Conservation (phyloP, 2,113 vertebrate genomes). For the Hydropotes inermis region DNA sequence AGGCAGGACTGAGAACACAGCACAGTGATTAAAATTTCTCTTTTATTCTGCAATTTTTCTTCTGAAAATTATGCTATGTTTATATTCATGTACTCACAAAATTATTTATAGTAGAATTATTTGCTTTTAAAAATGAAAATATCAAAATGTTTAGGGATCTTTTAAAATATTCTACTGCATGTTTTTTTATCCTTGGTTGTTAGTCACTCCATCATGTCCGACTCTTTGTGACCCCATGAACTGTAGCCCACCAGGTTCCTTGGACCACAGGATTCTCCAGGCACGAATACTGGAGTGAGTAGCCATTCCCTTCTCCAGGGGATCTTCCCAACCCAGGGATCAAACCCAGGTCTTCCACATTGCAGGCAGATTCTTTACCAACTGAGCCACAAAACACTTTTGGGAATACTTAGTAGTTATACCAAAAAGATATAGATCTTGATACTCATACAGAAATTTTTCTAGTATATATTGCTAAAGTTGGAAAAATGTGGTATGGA, state of each 20-base stretch:
- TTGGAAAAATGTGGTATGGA: neutral
- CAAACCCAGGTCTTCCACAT: fast-evolving
- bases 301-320: neutral
- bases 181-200: neutral
- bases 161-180: neutral
- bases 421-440: neutral
- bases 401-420: neutral
- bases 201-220: neutral
- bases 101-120: neutral
- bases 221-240: neutral
- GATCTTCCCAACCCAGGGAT: neutral
- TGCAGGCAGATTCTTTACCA: neutral
- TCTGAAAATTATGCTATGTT: neutral
- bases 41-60: neutral
- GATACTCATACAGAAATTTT: neutral
- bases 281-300: neutral
- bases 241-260: fast-evolving
- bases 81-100: neutral
- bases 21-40: neutral
- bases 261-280: neutral
- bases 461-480: neutral
- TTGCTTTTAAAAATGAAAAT: neutral
- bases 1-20: neutral
- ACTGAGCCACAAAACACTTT: neutral
- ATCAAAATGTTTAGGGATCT: neutral